Conservation (phyloP, 2,797 vertebrate species). For the Galagoides demidoff region DNA sequence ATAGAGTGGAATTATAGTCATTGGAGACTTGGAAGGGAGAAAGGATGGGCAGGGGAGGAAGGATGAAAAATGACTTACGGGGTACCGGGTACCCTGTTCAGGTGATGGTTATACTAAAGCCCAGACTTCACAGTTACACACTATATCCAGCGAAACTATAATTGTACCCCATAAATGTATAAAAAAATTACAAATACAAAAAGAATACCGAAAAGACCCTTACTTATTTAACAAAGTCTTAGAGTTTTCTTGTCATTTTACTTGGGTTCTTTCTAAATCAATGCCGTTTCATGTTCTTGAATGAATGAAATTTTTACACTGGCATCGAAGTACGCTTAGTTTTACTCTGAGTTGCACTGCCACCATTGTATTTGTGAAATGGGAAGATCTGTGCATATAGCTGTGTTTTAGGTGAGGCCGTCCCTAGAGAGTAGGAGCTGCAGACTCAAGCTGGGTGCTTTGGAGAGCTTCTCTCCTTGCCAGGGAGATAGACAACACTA, state of each 20-base stretch:
- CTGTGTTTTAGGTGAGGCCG: neutral
- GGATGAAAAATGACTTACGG: neutral
- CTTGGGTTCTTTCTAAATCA: slow-evolving; percentile 35
- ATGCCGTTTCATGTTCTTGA: neutral
- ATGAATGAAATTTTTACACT: neutral
- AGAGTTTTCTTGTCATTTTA: neutral
- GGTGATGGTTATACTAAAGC: neutral
- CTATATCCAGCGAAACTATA: neutral
- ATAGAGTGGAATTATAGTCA: neutral
- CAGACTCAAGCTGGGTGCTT: neutral
- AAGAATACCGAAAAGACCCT: neutral
- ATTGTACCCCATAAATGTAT: neutral
- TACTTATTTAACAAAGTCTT: neutral
- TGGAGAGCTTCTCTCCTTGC: neutral
- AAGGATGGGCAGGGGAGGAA: neutral
- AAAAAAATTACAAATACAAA: neutral
- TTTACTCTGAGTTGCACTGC: neutral
- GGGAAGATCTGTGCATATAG: neutral
- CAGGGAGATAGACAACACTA: neutral
- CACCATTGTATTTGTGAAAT: neutral
- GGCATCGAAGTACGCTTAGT: neutral
- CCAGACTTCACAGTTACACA: neutral
- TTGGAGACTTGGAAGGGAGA: neutral
- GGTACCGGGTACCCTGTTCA: neutral
- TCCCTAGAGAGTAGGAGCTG: neutral